A percentile compares a stretch with the other conserved stretches of the same genome.
These are phyloP conservation scores for Diplolepis rosae DNA, from an alignment of 2,888 invertebrate genomes.

Conservation along the genomic window DNA sequence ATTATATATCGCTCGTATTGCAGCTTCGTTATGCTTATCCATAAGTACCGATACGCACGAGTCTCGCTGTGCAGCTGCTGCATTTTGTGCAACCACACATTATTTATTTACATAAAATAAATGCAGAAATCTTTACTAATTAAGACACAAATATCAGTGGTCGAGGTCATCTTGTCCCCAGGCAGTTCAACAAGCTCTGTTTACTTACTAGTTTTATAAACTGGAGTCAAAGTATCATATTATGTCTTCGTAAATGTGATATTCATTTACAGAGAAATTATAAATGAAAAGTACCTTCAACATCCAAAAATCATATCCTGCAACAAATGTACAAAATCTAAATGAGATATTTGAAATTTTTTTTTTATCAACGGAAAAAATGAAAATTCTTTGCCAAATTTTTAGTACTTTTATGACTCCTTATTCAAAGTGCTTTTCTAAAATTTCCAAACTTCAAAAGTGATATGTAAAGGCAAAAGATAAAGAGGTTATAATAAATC, in stretches of 20 bases:
- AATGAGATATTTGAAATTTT: no score
- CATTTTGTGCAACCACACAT: not conserved
- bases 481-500: no score
- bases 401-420: no score
- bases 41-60: conserved; percentile 4
- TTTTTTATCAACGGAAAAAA: no score
- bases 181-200: not conserved
- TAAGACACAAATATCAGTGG: conserved; percentile 22
- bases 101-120: conserved; percentile 3
- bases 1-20: conserved; percentile 36
- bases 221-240: not conserved
- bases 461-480: no score
- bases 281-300: no score
- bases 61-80: not conserved
- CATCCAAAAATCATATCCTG: no score
- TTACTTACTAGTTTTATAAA: conserved; percentile 7
- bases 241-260: conserved; percentile 1
- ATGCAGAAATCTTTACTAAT: conserved; percentile 35
- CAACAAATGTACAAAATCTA: no score
- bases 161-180: not conserved
- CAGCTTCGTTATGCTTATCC: conserved; percentile 35
- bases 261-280: not conserved
- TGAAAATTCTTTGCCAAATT: no score
- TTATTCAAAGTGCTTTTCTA: no score
- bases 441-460: no score